Base-by-base conservation (phyloP, 1,140 invertebrate species). In the Rhynchophorus ferrugineus region DNA sequence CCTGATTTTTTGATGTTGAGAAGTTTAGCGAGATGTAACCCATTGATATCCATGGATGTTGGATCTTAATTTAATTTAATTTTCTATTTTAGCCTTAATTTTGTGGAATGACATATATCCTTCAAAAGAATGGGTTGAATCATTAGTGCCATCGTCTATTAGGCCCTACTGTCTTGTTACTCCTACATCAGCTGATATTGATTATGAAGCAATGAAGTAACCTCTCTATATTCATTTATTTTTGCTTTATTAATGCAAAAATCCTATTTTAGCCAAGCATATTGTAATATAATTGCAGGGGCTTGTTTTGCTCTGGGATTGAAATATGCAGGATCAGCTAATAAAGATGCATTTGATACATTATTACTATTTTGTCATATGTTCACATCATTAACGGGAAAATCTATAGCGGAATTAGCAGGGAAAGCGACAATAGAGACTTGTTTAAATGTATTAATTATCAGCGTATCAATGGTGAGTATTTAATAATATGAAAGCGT, bases 201-300 rank as follows among this genome's bases (percentile, higher is more conserved):
- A 97, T 71, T 87, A 90, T 68, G 93, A 97, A 76, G 93, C 92
- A 21, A 95, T 95, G 80, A 93, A 91, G 89, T 92, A 70, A 58
- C 18, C 13, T 38, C 13, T 38, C 18, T 38, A 13, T 38, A 38
- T 19, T 5, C 13, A 38, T 38, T 14, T 46, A 14, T 20, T 47
- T 48, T 36, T n/a, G 8, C 14, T 36, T 20, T 48, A 8, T 16
- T 49, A 37, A 54, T 36, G 37, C 29, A n/a, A n/a, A n/a, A n/a
- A n/a, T n/a, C n/a, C n/a, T n/a, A n/a, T 77, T 77, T 35, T 68
- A 89, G 88, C 62, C 94, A 98, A 77, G 91, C 92, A 0, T 97
- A 95, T 71, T 95, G 91, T 69, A 95, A 96, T 68, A 94, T 97
- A 49, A 78, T 96, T 41, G 88, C 91, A 21, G 95, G 95, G 22